Evolutionary conservation across 2,888 invertebrate species (phyloP).

Genomic region (Luffia ferchaultella): DNA sequence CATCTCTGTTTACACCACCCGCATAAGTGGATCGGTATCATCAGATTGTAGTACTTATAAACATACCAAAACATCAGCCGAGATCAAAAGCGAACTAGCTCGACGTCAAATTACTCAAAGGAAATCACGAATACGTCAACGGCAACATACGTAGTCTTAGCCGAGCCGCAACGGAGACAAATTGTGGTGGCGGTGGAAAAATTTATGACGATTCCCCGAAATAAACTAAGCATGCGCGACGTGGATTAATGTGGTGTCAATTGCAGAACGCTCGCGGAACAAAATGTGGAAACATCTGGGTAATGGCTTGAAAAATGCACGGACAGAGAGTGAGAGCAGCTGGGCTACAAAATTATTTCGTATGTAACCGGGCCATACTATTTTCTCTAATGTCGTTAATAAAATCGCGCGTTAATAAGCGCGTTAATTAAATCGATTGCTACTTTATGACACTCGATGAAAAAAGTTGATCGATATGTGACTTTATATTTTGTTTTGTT

Average conservation of each 20-base stretch:
- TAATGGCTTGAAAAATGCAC: constrained; percentile 22
- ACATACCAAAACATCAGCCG: not conserved
- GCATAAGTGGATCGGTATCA: no score
- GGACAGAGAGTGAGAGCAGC: not conserved
- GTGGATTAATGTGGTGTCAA: constrained; percentile 34
- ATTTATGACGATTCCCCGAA: not conserved
- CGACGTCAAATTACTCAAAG: not conserved
- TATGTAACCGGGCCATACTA: no score
- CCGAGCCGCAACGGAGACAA: not conserved
- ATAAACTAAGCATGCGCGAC: constrained; percentile 28
- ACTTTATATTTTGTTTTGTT: no score
- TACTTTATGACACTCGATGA: no score
- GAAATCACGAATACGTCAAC: not conserved
- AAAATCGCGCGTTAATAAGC: no score
- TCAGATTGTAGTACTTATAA: not conserved
- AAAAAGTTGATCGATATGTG: no score
- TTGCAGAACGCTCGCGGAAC: constrained; percentile 23
- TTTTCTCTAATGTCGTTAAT: no score
- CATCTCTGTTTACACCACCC: no score
- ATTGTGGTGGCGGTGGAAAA: not conserved
- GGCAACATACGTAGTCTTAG: not conserved
- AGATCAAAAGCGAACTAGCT: not conserved
- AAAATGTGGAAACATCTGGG: constrained; percentile 22
- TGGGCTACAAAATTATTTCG: no score
- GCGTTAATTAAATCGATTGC: no score